phyloP scores from a whole-genome alignment of 2,113 vertebrate genomes.

The Mastomys coucha region DNA sequence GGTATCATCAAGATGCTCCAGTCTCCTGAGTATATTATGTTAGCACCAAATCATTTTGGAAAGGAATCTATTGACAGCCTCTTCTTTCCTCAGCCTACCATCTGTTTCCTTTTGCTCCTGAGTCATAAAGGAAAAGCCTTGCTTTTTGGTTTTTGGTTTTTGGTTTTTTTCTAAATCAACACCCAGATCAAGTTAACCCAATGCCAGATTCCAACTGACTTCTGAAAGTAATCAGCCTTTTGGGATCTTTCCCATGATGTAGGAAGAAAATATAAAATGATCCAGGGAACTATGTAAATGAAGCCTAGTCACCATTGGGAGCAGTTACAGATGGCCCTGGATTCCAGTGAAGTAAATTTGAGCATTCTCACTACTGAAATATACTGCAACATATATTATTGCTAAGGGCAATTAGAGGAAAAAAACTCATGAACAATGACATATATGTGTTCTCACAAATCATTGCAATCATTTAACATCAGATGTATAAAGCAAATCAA shows the following conservation, averaged over 20 bases:
- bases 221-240: conserved; percentile 61
- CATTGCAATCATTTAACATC: conserved; percentile 29
- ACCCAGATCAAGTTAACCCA: conserved; percentile 63
- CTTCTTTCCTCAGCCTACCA: conserved; percentile 67
- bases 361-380: conserved; percentile 1
- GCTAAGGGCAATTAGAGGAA: not conserved
- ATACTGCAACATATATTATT: conserved; percentile 16
- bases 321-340: conserved; percentile 12
- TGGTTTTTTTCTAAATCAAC: conserved; percentile 49
- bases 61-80: conserved; percentile 70
- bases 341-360: not conserved
- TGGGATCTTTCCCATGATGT: conserved; percentile 13
- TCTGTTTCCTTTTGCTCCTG: conserved; percentile 74
- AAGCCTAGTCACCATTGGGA: not conserved
- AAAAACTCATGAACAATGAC: not conserved
- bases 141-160: not conserved
- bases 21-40: conserved; percentile 65
- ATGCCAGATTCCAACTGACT: conserved; percentile 62
- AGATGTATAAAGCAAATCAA: conserved; percentile 11
- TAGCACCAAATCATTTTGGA: conserved; percentile 65
- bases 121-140: conserved; percentile 56
- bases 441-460: conserved; percentile 11
- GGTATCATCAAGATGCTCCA: conserved; percentile 67
- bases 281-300: conserved; percentile 46
- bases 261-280: conserved; percentile 63